These are phyloP conservation scores for Triplophysa yarkandensis DNA, from an alignment of 2,797 vertebrate species.

Conservation along the genomic window DNA sequence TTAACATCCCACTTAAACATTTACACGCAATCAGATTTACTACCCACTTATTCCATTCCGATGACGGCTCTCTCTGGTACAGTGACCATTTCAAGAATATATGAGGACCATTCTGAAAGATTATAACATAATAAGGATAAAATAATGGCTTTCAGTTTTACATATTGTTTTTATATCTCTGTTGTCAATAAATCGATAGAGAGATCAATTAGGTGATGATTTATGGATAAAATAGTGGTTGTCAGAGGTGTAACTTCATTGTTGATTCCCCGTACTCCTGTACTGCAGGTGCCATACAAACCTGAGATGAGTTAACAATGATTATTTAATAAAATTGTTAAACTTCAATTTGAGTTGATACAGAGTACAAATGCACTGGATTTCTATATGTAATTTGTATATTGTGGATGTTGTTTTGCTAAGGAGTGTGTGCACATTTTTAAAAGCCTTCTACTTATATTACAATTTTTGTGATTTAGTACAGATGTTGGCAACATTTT, in stretches of 20 bases:
- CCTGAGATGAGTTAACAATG: not conserved
- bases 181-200: constrained; percentile 10
- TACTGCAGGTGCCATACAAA: not conserved
- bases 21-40: constrained; percentile 50
- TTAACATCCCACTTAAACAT: constrained; percentile 48
- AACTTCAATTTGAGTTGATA: not conserved
- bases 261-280: not conserved
- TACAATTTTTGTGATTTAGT: no score
- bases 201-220: constrained; percentile 22
- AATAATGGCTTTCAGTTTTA: not conserved
- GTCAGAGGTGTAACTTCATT: not conserved
- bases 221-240: not conserved
- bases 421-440: no score
- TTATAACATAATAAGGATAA: constrained; percentile 18
- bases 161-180: not conserved
- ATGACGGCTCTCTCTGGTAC: constrained; percentile 4
- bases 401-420: not conserved
- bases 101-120: constrained; percentile 2
- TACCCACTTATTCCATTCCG: constrained; percentile 21
- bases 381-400: not conserved
- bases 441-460: no score
- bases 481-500: not conserved
- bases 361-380: not conserved
- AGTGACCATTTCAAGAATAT: constrained; percentile 18
- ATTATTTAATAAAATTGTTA: no score